Evolutionary conservation across 2,797 vertebrate species (phyloP).

Genomic region (Halcyon leucocephala): DNA sequence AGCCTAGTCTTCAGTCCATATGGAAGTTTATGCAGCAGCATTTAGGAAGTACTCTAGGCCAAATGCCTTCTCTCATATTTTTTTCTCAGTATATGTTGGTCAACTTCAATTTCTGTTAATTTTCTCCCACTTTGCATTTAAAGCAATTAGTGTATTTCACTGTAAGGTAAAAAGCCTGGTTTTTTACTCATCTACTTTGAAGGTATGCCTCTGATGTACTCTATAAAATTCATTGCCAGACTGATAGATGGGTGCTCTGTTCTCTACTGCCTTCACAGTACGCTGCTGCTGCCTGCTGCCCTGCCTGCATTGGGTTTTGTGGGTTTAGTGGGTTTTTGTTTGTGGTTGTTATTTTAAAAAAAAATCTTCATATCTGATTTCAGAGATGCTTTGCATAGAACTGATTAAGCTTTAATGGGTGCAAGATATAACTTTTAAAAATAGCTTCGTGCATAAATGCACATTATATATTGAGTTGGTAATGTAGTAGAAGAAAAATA

Average conservation of each 20-base stretch:
- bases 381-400: conserved; percentile 38
- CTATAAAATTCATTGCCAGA: background rate
- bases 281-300: background rate
- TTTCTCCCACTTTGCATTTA: conserved; percentile 45
- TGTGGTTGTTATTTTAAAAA: background rate
- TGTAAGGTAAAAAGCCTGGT: background rate
- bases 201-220: background rate
- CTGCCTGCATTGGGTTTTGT: background rate
- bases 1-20: background rate
- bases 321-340: background rate
- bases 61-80: background rate
- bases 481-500: conserved; percentile 38
- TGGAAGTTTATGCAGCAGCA: background rate
- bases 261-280: background rate
- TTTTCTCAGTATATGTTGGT: conserved; percentile 14
- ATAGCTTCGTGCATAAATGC: conserved; percentile 37
- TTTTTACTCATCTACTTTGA: conserved; percentile 23
- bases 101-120: conserved; percentile 50
- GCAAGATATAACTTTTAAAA: background rate
- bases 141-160: conserved; percentile 30
- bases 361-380: conserved; percentile 18
- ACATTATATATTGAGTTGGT: conserved; percentile 43
- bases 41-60: background rate
- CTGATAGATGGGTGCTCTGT: background rate
- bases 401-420: conserved; percentile 38